Conservation (phyloP, 2,888 invertebrate species). For the Neuroscelio doddi region DNA sequence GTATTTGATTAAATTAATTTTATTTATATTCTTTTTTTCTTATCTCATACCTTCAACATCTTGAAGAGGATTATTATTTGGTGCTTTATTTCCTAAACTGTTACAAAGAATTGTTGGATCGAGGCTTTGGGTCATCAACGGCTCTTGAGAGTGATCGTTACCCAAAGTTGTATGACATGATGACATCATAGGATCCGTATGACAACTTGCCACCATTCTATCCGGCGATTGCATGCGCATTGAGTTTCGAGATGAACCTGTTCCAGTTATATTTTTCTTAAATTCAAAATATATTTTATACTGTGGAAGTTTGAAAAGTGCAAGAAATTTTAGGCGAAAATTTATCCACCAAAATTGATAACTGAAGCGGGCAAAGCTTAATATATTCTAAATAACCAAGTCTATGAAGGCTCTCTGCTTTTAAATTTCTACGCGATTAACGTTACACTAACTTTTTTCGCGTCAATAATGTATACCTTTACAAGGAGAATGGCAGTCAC, state of each 20-base stretch:
- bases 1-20: no score
- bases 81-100: constrained; percentile 64
- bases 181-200: constrained; percentile 71
- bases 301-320: not conserved
- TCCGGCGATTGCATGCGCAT: constrained; percentile 78
- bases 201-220: constrained; percentile 83
- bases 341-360: not conserved
- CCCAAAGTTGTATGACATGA: constrained; percentile 59
- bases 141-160: constrained; percentile 56
- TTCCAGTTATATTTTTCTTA: not conserved
- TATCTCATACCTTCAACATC: constrained; percentile 65
- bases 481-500: constrained; percentile 63
- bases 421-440: not conserved
- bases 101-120: constrained; percentile 76
- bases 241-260: constrained; percentile 60
- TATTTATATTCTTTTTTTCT: no score
- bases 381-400: not conserved
- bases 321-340: not conserved
- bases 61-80: constrained; percentile 51
- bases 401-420: constrained; percentile 11
- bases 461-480: constrained; percentile 56
- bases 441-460: not conserved
- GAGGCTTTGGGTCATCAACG: constrained; percentile 77
- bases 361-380: no score
- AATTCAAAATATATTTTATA: no score